phyloP scores from a whole-genome alignment of 2,113 vertebrate genomes.

The Bufo gargarizans region DNA sequence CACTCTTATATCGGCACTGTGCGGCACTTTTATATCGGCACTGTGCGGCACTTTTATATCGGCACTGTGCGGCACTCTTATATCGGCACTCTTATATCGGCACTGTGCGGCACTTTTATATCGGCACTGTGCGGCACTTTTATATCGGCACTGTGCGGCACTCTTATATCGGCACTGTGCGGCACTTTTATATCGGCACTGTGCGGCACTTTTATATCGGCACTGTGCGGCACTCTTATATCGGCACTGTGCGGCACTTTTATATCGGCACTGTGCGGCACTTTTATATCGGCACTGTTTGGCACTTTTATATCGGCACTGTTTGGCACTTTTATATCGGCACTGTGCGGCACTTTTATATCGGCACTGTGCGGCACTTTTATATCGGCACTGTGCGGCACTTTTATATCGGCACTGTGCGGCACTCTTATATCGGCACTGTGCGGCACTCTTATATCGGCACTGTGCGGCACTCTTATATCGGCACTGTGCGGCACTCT shows the following conservation, averaged over 20 bases:
- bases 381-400: background rate
- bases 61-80: too few species aligned
- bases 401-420: background rate
- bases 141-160: background rate
- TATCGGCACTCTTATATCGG: background rate
- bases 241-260: background rate
- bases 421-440: background rate
- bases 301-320: too few species aligned
- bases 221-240: background rate
- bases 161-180: background rate
- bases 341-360: background rate
- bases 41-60: too few species aligned
- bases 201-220: background rate
- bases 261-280: background rate
- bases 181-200: background rate
- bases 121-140: background rate
- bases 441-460: background rate
- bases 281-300: background rate
- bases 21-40: background rate
- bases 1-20: background rate
- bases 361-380: background rate
- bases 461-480: background rate
- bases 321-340: too few species aligned
- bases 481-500: background rate
- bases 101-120: background rate